phyloP scores from a whole-genome alignment of 1,140 invertebrate species.

The Zaprionus camerounensis region DNA sequence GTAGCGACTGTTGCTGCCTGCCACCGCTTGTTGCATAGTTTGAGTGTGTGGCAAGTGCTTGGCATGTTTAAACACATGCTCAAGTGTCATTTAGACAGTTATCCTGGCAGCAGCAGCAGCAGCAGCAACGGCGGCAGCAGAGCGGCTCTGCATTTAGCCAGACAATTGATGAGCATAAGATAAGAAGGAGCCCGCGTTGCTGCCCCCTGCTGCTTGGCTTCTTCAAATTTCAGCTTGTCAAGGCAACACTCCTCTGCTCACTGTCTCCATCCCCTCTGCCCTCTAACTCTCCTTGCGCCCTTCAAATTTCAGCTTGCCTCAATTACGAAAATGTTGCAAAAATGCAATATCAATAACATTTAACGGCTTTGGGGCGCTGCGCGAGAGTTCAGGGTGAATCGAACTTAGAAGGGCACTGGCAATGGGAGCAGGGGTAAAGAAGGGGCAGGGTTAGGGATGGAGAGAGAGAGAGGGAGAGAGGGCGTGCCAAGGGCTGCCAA shows the following conservation, averaged over 20 bases:
- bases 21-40: conserved; percentile 67
- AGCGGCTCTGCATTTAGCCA: conserved; percentile 46
- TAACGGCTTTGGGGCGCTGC: conserved; percentile 39
- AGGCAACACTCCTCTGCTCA: too few species aligned
- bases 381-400: neutral
- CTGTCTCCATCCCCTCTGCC: neutral
- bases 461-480: neutral
- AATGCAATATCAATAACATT: conserved; percentile 81
- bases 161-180: conserved; percentile 75
- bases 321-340: conserved; percentile 76
- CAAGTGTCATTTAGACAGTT: conserved; percentile 80
- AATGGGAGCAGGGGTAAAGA: neutral
- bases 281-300: neutral
- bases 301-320: conserved; percentile 31
- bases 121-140: neutral
- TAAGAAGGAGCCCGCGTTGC: conserved; percentile 27
- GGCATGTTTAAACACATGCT: conserved; percentile 82
- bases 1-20: conserved; percentile 7
- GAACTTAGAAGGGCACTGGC: neutral
- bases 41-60: conserved; percentile 74
- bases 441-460: too few species aligned
- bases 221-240: too few species aligned
- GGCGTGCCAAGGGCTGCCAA: conserved; percentile 43
- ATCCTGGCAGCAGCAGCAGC: conserved; percentile 43
- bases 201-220: neutral